These are phyloP conservation scores for Xerus rutilus DNA, from an alignment of 2,797 vertebrate genomes.

Conservation along the genomic window DNA sequence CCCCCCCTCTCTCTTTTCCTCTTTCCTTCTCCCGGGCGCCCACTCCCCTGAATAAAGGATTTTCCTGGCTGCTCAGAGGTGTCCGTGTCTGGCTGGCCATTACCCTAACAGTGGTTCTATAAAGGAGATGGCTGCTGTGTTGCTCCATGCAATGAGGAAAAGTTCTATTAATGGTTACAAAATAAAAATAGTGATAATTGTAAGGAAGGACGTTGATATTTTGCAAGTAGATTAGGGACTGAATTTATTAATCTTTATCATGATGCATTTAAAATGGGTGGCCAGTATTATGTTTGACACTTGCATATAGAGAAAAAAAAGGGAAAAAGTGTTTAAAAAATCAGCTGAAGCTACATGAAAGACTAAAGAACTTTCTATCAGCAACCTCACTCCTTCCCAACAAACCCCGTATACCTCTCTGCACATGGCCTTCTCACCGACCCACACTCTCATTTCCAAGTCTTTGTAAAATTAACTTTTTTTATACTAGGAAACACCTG, in stretches of 20 bases:
- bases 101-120: not conserved
- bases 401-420: not conserved
- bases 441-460: not conserved
- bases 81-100: too few species aligned
- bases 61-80: too few species aligned
- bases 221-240: not conserved
- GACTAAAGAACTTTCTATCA: not conserved
- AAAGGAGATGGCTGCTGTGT: not conserved
- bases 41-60: too few species aligned
- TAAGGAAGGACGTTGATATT: not conserved
- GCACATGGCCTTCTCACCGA: fast-evolving
- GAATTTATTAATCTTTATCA: not conserved
- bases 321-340: not conserved
- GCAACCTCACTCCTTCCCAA: not conserved
- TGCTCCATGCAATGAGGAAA: not conserved
- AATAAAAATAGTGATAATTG: not conserved
- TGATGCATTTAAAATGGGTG: not conserved
- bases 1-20: too few species aligned
- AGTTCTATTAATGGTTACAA: not conserved
- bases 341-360: not conserved
- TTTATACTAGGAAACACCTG: not conserved
- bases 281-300: not conserved
- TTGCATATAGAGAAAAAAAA: not conserved
- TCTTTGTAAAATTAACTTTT: not conserved
- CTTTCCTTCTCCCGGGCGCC: too few species aligned